Evolutionary conservation across 2,113 vertebrate species (phyloP), one percentile per base, ranked within the genome.

Genomic region (Bambusicola thoracicus): DNA sequence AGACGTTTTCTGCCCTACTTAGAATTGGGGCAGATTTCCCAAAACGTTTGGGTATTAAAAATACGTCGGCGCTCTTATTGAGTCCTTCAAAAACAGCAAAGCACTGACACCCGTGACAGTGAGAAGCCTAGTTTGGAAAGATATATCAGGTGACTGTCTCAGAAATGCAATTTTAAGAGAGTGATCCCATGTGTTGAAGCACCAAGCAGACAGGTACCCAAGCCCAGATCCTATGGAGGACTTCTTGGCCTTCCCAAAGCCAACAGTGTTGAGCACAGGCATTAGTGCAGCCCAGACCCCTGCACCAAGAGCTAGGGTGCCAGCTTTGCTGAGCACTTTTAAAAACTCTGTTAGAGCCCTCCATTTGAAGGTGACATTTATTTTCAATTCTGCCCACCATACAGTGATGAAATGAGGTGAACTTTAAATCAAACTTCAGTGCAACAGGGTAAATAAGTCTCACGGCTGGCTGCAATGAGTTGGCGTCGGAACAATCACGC

Each of bases 391-490:
- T 96, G 90, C 94, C 81, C 87, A 81, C 77, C 92, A 87, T 15
- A 17, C 4, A 77, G 73, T 44, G 90, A 93, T 56, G 94, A 92
- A 95, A 95, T 36, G 69, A 75, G 85, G 44, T 51, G 56, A 93
- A 94, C 77, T 96, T 96, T 92, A 93, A 92, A 95, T 95, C 95
- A 95, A 95, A 94, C 77, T 73, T 89, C n/a, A 68, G 77, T 75
- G 81, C 43, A 80, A 55, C 69, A 41, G 92, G 74, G 76, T 68
- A 90, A 89, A 77, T 41, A 70, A 72, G 66, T 66, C 91, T 94
- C 66, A 40, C 16, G 41, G 92, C 53, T 49, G 81, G 30, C 77
- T 72, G 72, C 77, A 25, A 49, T 27, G 40, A 67, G 55, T 66
- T 14, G n/a, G 41, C 30, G 17, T 79, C 67, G 17, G 74, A 94